Percentiles rank a stretch among this genome's conserved stretches.
Evolutionary conservation across 2,113 vertebrate species (phyloP).

Genomic region (Eretmochelys imbricata): DNA sequence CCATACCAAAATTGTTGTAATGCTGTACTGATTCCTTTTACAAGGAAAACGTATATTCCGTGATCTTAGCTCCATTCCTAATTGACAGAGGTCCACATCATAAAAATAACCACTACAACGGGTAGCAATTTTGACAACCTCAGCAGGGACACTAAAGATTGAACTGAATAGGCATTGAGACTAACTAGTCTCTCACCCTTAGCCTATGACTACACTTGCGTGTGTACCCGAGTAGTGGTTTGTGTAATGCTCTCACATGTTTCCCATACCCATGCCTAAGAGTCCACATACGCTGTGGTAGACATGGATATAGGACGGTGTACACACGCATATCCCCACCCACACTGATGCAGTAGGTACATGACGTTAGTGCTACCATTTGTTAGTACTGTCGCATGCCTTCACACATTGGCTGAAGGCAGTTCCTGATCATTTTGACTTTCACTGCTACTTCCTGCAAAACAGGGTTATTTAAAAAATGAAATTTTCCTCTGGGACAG

Average conservation of each 20-base stretch:
- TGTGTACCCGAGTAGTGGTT: neutral
- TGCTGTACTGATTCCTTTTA: accelerated
- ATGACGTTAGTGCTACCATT: neutral
- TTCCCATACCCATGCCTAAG: neutral
- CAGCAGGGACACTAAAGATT: neutral
- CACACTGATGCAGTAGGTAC: neutral
- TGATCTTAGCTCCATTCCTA: neutral
- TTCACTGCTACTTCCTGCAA: neutral
- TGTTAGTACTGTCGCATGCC: neutral
- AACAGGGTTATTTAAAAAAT: neutral
- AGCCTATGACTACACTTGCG: neutral
- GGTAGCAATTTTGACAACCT: neutral
- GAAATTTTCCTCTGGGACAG: neutral
- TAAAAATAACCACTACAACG: neutral
- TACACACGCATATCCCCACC: neutral
- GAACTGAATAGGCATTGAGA: neutral
- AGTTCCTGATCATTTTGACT: neutral
- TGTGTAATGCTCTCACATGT: neutral
- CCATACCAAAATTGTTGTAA: neutral
- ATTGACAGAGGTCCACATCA: neutral
- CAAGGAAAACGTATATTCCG: neutral
- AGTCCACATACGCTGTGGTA: neutral
- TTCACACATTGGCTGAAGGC: neutral
- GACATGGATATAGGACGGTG: neutral
- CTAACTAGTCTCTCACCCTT: neutral